Conservation (phyloP, 2,797 vertebrate genomes). For the Limosa lapponica region DNA sequence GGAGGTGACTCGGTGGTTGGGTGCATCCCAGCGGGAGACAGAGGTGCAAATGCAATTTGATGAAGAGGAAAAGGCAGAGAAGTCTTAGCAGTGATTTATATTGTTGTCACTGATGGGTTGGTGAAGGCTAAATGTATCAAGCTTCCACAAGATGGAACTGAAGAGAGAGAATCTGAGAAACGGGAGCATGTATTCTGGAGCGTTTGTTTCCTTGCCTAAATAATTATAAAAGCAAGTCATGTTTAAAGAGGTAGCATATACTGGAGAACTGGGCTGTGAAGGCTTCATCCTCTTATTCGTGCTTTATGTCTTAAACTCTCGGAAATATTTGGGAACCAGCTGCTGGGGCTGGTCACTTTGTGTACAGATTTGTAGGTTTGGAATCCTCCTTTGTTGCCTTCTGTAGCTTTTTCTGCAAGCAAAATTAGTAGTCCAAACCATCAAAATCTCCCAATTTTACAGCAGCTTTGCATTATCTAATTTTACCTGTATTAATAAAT, state of each 20-base stretch:
- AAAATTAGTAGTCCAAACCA: not conserved
- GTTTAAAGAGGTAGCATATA: not conserved
- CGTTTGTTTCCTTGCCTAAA: not conserved
- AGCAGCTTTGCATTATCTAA: not conserved
- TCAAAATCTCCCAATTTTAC: not conserved
- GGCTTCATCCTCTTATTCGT: not conserved
- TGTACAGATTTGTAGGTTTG: not conserved
- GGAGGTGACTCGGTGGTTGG: not conserved
- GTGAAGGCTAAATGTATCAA: not conserved
- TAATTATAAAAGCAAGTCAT: not conserved
- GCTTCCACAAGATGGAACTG: not conserved
- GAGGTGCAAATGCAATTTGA: not conserved
- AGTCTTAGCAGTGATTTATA: not conserved
- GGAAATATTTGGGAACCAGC: not conserved
- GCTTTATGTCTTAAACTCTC: not conserved
- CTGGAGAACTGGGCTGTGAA: not conserved
- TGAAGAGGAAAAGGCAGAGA: not conserved
- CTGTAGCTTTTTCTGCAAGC: not conserved
- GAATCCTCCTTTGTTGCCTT: not conserved
- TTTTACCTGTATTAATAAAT: not conserved
- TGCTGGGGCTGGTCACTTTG: not conserved
- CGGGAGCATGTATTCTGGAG: not conserved
- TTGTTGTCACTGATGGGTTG: not conserved
- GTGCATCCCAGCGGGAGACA: not conserved
- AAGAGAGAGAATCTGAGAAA: not conserved